A percentile compares a stretch with the other conserved stretches of the same genome.
These are phyloP conservation scores for Potamarius usumacintae DNA, from an alignment of 2,113 vertebrate species.

Conservation along the genomic window DNA sequence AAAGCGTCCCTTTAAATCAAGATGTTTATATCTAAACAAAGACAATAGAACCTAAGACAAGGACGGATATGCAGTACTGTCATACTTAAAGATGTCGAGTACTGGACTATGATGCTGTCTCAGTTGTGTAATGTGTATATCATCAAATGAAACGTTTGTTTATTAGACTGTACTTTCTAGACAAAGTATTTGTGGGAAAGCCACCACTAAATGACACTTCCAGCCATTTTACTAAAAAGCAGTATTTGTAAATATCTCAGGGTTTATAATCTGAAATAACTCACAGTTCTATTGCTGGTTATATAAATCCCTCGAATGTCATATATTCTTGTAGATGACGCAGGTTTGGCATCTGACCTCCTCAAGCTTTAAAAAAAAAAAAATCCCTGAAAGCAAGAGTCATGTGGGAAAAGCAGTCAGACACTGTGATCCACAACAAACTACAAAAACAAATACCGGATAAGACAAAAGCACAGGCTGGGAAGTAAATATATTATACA, in stretches of 20 bases:
- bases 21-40: neutral
- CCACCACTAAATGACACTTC: neutral
- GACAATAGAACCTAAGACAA: neutral
- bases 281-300: neutral
- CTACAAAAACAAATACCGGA: neutral
- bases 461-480: neutral
- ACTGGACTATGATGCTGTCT: slow-evolving; percentile 44
- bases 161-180: neutral
- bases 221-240: neutral
- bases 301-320: slow-evolving; percentile 19
- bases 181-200: neutral
- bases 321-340: slow-evolving; percentile 23
- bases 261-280: neutral
- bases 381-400: slow-evolving; percentile 29
- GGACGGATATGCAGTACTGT: neutral
- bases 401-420: slow-evolving; percentile 16
- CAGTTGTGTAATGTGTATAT: too few species aligned
- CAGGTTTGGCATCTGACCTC: slow-evolving; percentile 27
- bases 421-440: neutral
- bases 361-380: slow-evolving; percentile 6
- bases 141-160: neutral
- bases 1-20: neutral
- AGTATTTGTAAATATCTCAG: neutral
- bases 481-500: neutral
- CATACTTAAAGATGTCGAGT: neutral